Evolutionary conservation across 2,113 vertebrate genomes (phyloP).

Genomic region (Pelecanoides urinatrix): DNA sequence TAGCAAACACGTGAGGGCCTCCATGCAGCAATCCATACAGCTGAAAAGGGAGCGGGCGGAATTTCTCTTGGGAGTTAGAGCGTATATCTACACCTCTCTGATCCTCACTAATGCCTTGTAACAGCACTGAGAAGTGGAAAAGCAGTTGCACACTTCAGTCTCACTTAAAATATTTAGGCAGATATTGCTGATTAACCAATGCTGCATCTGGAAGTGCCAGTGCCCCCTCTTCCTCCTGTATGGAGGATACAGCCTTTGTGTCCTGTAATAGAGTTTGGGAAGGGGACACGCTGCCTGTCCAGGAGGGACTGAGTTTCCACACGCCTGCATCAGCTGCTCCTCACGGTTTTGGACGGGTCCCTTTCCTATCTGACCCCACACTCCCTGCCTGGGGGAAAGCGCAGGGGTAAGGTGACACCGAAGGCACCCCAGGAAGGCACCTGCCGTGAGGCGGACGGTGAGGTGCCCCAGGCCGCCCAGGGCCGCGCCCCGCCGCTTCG

Average conservation of each 20-base stretch:
- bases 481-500: background rate
- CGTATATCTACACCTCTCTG: background rate
- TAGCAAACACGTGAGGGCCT: background rate
- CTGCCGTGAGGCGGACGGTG: background rate
- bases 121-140: background rate
- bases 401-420: background rate
- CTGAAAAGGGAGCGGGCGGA: background rate
- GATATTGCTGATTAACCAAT: background rate
- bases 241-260: too few relatives aligned
- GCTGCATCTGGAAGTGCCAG: background rate
- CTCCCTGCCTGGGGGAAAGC: background rate
- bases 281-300: background rate
- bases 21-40: background rate
- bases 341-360: background rate
- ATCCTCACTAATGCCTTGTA: background rate
- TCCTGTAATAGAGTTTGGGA: background rate
- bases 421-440: background rate
- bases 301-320: background rate
- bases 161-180: background rate
- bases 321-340: background rate
- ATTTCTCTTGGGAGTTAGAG: background rate
- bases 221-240: background rate
- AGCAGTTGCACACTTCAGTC: background rate
- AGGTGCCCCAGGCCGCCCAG: background rate
- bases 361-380: rapidly evolving